Evolutionary conservation across 2,888 invertebrate genomes (phyloP), one percentile per base, ranked within the genome.

Genomic region (Erebia palarica): DNA sequence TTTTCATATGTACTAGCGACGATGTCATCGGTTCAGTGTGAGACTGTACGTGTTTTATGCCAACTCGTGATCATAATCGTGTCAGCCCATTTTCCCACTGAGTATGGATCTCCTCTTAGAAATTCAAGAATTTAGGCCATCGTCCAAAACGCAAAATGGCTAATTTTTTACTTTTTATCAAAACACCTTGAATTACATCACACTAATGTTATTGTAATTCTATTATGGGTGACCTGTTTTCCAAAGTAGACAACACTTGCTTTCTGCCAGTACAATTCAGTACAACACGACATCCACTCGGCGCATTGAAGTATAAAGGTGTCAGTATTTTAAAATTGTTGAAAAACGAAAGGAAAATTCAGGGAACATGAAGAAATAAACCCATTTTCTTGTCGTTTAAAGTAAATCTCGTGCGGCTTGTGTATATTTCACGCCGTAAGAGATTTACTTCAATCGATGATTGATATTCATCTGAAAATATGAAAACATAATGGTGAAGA

Each of bases 381-480:
- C 16, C 5, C n/a, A 61, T 21, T 49, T 63, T 59, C 42, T 21
- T 60, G 86, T 87, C 86, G 82, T 73, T 83, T 68, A 77, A 92
- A 91, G 91, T 92, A 92, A 91, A 91, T 92, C 91, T 92, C 91
- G 91, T 91, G 91, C 91, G 91, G 91, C 90, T 86, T 84, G 82
- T 86, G 42, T 21, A 44, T 14, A 55, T 53, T 75, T 75, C 80
- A 81, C 83, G 90, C 86, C 86, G 81, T 80, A 80, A 82, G 86
- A 90, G 89, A 92, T 91, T 89, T 84, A 84, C 79, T 91, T 91
- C 71, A 77, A 82, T 72, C 75, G 86, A 87, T 86, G 65, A 79
- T 81, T 78, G 77, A 81, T 51, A 61, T 63, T 47, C 71, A 7
- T 16, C 73, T 21, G 63, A 3, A 47, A 61, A 49, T 47, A 13